Base-by-base conservation (phyloP, 2,797 vertebrate genomes). In the Protonibea diacanthus region DNA sequence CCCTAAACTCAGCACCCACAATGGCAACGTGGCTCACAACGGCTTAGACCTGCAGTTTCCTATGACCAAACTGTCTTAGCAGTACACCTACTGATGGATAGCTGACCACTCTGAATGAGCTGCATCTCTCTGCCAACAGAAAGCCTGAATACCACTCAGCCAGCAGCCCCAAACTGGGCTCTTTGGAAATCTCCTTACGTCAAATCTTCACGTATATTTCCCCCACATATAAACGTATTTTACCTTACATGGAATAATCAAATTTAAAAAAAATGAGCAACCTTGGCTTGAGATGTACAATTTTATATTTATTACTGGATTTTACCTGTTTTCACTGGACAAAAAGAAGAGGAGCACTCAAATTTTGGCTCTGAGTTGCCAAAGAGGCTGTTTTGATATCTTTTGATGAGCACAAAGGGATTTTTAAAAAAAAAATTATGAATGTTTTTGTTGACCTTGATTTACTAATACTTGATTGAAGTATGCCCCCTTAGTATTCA, bases 1-100 rank as follows among this genome's bases (percentile, higher is more conserved):
- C 48, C 90, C 92, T 66, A 95, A 92, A 71, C 81, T 89, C 45
- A 86, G 53, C 78, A 53, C 53, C 25, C 91, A 89, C 48, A 95
- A 92, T 1, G 90, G 93, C 65, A 91, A 95, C n/a, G 89, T 96
- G 18, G 95, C 95, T 45, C 94, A 95, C 78, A 95, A 95, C 1
- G 93, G 94, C 51, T 94, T 84, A 82, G 94, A 95, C 71, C 56
- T 52, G 57, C 88, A 89, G 57, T 84, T 96, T n/a, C 94, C 94
- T 9, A 95, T 96, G 94, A 94, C 92, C 71, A 94, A 89, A 73
- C 89, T 96, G 74, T 91, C 90, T 21, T 92, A 93, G 82, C 80
- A 56, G 48, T n/a, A 14, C 64, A 40, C 74, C 51, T 33, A 40
- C 51, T 25, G 71, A 66, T 75, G 38, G 51, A 65, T 18, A 61